Conservation (phyloP, 2,797 vertebrate species). For the Loriculus beryllinus region DNA sequence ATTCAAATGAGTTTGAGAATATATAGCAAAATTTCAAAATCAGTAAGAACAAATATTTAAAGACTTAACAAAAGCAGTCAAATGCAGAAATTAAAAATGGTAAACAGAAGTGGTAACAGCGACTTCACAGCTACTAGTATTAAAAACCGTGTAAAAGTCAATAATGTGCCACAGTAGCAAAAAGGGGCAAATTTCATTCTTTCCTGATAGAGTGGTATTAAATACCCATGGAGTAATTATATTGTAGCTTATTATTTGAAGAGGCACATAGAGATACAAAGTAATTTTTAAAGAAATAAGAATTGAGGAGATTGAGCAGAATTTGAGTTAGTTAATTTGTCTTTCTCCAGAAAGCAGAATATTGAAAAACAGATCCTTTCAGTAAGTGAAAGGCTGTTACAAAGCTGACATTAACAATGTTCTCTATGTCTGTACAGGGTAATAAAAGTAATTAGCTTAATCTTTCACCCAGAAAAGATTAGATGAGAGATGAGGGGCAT, state of each 20-base stretch:
- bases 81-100: neutral
- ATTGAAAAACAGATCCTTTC: neutral
- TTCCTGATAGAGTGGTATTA: neutral
- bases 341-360: neutral
- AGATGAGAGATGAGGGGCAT: neutral
- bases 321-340: neutral
- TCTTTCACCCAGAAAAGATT: neutral
- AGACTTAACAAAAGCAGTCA: neutral
- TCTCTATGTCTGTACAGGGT: neutral
- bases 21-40: neutral
- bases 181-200: neutral
- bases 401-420: neutral
- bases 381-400: neutral
- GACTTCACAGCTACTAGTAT: neutral
- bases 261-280: neutral
- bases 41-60: neutral
- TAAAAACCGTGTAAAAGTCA: neutral
- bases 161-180: neutral
- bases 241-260: neutral
- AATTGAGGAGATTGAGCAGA: neutral
- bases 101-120: neutral
- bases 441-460: neutral
- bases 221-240: neutral
- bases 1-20: neutral
- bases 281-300: neutral